Evolutionary conservation across 2,113 vertebrate species (phyloP), one percentile per base, ranked within the genome.

Genomic region (rabbit (Oryctolagus cuniculus)): DNA sequence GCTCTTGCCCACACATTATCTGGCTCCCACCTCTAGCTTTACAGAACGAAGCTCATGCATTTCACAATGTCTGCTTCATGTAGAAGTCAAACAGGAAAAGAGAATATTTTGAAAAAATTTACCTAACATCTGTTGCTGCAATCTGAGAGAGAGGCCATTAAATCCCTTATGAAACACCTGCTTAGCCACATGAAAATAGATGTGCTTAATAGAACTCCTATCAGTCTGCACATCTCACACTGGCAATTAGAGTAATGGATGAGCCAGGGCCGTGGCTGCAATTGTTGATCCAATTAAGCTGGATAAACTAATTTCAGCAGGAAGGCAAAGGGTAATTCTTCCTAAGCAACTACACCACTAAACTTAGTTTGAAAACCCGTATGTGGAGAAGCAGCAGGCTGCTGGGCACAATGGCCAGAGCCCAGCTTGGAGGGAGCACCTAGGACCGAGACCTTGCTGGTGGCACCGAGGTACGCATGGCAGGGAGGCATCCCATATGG

Each of bases 101-200:
- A 75, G 90, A 94, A 93, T 92, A 90, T 91, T 44, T 44, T 78
- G 31, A 70, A 64, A 85, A 88, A 96, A 96, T 89, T 31, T 44
- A 89, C 55, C 86, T 95, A 94, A 89, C 95, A 97, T 97, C 97
- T 96, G 96, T 94, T 97, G 90, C 89, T 89, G 66, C 95, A 93
- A 53, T 95, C 96, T 92, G 19, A 91, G 70, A 70, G 86, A 95
- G 89, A 97, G 93, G 87, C 83, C 94, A 97, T 95, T 91, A 96
- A 95, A 96, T 90, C 95, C 86, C 95, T 92, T 90, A 89, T 85
- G 94, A 94, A 97, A 97, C 96, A 97, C 97, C 97, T 97, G 97
- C 96, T 96, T 94, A 89, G 94, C 91, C 94, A 96, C 95, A 96
- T 94, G 97, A 93, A 96, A 96, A 97, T 10, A 44, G 93, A 96